Evolutionary conservation across 2,113 vertebrate species (phyloP), one percentile per base, ranked within the genome.

Genomic region (Hystrix brachyura): DNA sequence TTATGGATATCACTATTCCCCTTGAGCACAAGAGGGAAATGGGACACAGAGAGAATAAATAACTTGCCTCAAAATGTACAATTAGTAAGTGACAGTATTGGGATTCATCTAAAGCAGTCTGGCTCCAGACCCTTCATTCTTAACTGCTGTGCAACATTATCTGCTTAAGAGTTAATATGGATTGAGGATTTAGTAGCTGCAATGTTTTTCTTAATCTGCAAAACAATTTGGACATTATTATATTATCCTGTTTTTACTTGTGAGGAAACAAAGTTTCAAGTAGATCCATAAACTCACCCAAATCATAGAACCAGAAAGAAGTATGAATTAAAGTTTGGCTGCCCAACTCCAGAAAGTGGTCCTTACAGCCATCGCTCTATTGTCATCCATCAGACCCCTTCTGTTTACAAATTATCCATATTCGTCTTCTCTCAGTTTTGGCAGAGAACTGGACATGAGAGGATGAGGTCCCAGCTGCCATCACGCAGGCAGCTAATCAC

Each of bases 231-330:
- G 27, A 57, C 4, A 17, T 62, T 81, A 10, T 32, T 81, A 10
- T 32, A 83, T 15, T 67, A 92, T 32, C 23, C 53, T 93, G n/a
- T 65, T 64, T 90, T 92, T 38, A 91, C 18, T 88, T 34, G 21
- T 76, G 17, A 11, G 11, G 76, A 96, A 91, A 93, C 76, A 14
- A 64, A 64, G 34, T 79, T 92, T 92, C 71, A 82, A 51, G 79
- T 7, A 55, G 38, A 90, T 92, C n/a, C 74, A 55, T 53, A 38
- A 60, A 84, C 34, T 60, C 74, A 4, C 7, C 51, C 25, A 64
- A 83, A 67, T 60, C 64, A 29, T 18, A 65, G 76, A 90, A 51
- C 34, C 48, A n/a, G 64, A 78, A 80, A 78, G 34, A n/a, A 19
- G 34, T 38, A 65, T 84, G 51, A 80, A 81, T 71, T 38, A 32